Evolutionary conservation across 2,113 vertebrate genomes (phyloP).

Genomic region (Atlantisia rogersi): DNA sequence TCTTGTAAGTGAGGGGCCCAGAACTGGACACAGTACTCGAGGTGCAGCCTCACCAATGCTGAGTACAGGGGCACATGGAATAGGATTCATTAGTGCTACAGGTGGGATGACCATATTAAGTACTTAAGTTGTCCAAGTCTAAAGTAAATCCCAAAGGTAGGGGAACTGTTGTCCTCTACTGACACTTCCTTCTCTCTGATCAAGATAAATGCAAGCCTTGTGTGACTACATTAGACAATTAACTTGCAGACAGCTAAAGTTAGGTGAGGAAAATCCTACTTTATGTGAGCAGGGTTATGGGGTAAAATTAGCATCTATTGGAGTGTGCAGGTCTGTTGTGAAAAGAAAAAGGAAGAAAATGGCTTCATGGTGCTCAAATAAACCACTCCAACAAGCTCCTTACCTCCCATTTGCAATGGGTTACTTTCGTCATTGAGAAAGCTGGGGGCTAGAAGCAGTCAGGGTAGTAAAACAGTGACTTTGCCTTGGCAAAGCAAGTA

Average conservation of each 20-base stretch:
- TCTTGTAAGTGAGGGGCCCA: too few species aligned
- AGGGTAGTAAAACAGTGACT: not conserved
- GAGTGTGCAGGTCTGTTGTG: not conserved
- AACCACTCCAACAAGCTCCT: rapidly evolving
- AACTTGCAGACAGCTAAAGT: not conserved
- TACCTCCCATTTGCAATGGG: not conserved
- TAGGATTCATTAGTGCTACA: not conserved
- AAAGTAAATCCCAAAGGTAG: not conserved
- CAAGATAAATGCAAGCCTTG: not conserved
- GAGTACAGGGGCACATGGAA: not conserved
- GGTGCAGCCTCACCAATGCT: too few species aligned
- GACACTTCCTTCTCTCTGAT: not conserved
- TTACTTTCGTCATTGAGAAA: not conserved
- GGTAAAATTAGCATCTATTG: not conserved
- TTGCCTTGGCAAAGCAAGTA: not conserved
- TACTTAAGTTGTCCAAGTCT: not conserved
- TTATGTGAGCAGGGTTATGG: not conserved
- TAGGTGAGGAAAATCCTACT: not conserved
- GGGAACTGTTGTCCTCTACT: not conserved
- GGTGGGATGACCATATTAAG: not conserved
- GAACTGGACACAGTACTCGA: too few species aligned
- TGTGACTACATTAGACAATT: not conserved
- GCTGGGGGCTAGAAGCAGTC: not conserved
- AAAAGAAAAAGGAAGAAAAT: not conserved
- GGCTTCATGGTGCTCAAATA: not conserved